Conservation (phyloP, 2,888 invertebrate species). For the Eurytoma adleriae region DNA sequence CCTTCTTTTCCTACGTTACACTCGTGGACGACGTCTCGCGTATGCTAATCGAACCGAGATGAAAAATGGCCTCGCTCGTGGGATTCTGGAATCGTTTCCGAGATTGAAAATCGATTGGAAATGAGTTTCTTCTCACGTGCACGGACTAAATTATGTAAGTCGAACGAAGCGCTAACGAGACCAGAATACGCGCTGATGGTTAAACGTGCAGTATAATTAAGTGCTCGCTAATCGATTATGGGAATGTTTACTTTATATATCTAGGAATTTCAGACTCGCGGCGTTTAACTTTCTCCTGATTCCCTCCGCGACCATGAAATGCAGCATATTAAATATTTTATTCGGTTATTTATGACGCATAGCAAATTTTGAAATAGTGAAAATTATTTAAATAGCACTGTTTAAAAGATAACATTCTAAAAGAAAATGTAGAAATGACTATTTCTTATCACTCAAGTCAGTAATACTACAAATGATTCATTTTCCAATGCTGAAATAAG, state of each 20-base stretch:
- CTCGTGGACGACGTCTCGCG: neutral
- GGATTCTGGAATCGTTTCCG: too few species aligned
- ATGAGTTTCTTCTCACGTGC: neutral
- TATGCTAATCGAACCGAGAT: too few species aligned
- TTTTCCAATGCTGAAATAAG: too few species aligned
- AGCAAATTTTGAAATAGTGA: too few species aligned
- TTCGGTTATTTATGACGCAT: too few species aligned
- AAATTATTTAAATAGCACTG: too few species aligned
- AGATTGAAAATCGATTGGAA: neutral
- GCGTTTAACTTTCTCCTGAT: constrained; percentile 38
- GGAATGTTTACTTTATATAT: constrained; percentile 31
- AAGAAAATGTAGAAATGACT: too few species aligned
- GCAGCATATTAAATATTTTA: neutral
- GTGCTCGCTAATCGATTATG: constrained; percentile 30
- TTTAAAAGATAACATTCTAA: too few species aligned
- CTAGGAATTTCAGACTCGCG: constrained; percentile 23
- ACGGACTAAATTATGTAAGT: constrained; percentile 4
- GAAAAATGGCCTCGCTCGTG: too few species aligned
- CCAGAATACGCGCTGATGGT: neutral
- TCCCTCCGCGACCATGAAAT: constrained; percentile 23
- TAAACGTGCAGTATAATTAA: constrained; percentile 3
- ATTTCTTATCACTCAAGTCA: too few species aligned
- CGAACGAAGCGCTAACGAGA: constrained; percentile 18
- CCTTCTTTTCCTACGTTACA: neutral
- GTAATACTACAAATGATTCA: too few species aligned